These are phyloP conservation scores for Whitmania pigra DNA, from an alignment of 1,140 invertebrate genomes.

Conservation along the genomic window DNA sequence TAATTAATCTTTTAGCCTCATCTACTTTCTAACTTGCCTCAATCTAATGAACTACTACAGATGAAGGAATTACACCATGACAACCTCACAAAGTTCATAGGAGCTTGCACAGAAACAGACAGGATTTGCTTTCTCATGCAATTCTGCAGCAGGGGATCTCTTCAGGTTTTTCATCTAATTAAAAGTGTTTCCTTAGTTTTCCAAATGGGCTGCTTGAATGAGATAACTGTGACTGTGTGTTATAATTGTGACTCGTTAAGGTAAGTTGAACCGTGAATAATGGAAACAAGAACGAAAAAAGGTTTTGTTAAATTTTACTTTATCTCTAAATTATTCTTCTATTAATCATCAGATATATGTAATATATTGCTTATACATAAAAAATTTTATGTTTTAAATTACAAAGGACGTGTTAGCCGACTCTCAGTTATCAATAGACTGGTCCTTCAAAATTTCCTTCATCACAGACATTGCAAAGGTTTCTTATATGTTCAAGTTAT, in stretches of 20 bases:
- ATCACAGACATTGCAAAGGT: slow-evolving; percentile 75
- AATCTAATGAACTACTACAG: slow-evolving; percentile 32
- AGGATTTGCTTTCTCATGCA: slow-evolving; percentile 66
- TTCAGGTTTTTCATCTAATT: slow-evolving; percentile 52
- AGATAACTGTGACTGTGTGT: background rate
- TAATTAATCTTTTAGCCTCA: too few relatives aligned
- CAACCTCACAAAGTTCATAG: slow-evolving; percentile 82
- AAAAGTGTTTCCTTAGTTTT: background rate
- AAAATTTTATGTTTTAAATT: background rate
- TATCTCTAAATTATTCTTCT: background rate
- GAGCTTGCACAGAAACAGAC: slow-evolving; percentile 70
- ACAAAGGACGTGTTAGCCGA: slow-evolving; percentile 3
- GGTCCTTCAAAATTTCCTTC: slow-evolving; percentile 74
- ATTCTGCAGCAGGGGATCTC: slow-evolving; percentile 82
- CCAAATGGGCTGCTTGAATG: background rate
- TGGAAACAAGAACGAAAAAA: background rate
- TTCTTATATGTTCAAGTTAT: background rate
- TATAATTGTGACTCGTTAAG: background rate
- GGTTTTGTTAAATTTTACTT: background rate
- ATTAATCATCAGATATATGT: background rate
- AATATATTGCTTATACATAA: background rate
- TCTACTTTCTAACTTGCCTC: too few relatives aligned
- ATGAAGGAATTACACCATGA: slow-evolving; percentile 93
- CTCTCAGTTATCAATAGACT: slow-evolving; percentile 50
- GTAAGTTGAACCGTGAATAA: background rate